These are phyloP conservation scores for Rhineura floridana DNA, from an alignment of 2,113 vertebrate species.

Conservation along the genomic window DNA sequence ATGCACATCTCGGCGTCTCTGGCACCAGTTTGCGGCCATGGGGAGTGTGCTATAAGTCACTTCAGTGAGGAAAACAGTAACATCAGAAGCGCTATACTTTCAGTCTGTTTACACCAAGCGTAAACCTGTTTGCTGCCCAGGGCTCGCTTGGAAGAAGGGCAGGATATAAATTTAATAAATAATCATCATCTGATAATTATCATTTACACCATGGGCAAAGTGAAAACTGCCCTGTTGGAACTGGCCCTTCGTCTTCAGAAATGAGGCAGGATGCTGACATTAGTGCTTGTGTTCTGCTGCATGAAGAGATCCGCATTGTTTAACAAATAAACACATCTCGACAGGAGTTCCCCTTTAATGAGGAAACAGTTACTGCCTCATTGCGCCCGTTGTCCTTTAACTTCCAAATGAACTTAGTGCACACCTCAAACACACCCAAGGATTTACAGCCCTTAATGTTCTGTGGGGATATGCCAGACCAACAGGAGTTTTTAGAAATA, in stretches of 20 bases:
- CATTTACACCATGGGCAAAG: neutral
- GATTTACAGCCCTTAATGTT: neutral
- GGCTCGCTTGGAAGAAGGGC: no score
- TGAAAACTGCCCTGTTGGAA: neutral
- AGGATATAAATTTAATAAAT: no score
- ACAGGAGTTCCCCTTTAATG: neutral
- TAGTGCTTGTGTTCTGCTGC: conserved; percentile 1
- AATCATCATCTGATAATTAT: no score
- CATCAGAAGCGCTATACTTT: neutral
- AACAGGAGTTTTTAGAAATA: conserved; percentile 14
- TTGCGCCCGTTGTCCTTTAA: neutral
- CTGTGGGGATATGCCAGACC: neutral
- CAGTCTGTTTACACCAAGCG: neutral
- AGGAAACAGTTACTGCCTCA: neutral
- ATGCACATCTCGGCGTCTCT: neutral
- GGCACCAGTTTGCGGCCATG: neutral
- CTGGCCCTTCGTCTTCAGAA: neutral
- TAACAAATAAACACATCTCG: neutral
- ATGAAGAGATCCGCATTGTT: neutral
- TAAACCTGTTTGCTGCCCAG: neutral
- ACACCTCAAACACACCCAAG: neutral
- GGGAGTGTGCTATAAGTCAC: neutral
- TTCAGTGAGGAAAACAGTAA: neutral
- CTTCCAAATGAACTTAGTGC: neutral
- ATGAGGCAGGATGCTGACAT: neutral